Percentiles rank a stretch among this genome's conserved stretches.
phyloP scores from a whole-genome alignment of 2,113 vertebrate genomes.

The Thunnus thynnus region DNA sequence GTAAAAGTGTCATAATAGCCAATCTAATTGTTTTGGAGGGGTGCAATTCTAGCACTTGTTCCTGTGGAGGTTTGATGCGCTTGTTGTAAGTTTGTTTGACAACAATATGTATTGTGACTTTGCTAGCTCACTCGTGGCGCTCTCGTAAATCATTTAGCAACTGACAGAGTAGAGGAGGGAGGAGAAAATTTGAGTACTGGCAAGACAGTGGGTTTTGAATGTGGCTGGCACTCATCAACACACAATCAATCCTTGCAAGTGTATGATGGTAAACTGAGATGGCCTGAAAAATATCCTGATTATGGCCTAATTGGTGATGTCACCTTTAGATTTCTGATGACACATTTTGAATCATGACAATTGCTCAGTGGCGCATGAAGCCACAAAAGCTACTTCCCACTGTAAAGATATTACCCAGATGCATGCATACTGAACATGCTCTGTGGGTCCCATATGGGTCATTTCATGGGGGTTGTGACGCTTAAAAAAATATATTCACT shows the following conservation, averaged over 20 bases:
- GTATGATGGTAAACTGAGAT: neutral
- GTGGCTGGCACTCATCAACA: constrained; percentile 3
- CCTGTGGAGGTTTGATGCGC: no score
- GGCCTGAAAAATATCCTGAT: neutral
- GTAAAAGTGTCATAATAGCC: neutral
- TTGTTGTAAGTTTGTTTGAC: no score
- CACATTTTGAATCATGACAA: no score
- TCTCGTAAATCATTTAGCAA: neutral
- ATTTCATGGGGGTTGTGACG: no score
- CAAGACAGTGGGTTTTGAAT: neutral
- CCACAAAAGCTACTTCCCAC: no score
- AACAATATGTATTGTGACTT: neutral
- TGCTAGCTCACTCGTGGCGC: neutral
- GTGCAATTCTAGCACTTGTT: no score
- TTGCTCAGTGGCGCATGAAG: no score
- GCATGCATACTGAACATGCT: no score
- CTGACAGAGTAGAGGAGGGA: neutral
- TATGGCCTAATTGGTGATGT: neutral
- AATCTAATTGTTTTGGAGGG: neutral
- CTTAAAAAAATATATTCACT: no score
- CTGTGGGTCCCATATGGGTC: no score
- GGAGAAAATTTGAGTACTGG: neutral
- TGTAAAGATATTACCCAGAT: no score
- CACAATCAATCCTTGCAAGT: neutral
- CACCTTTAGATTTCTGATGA: no score